Base-by-base conservation (phyloP, 2,797 vertebrate species). In the Hirundo rustica region DNA sequence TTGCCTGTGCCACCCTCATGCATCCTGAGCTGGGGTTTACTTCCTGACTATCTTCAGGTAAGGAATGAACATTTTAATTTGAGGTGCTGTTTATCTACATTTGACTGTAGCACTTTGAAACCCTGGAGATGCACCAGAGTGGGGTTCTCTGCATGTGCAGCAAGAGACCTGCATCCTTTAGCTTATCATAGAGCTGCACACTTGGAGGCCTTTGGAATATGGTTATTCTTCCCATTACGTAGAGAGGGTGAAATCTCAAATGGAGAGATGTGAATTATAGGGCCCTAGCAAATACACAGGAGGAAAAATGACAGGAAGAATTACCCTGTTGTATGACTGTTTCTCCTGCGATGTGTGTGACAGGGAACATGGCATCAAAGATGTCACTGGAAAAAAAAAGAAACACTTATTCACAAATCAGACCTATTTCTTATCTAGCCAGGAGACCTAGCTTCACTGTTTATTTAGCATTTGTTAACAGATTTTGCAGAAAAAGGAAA, bases 351-450 rank as follows among this genome's bases (percentile, higher is more conserved):
- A 99, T 99, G 97, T 99, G 99, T 29, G 98, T 99, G 91, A 99
- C 99, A 0, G 99, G 99, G 80, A 99, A 99, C 99, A 99, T 99
- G 95, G 99, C 99, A 67, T 99, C 99, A 30, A 99, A 99, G 96
- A 99, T 99, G 97, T 99, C 99, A 96, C 99, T 99, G 97, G 18
- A 90, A 96, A 86, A 97, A 73, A 93, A 58, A 55, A 91, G 47
- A 81, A 54, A 89, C 16, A 29, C 15, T 57, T 48, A n/a, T 72
- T 79, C 53, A 80, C 22, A 50, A 77, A 80, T 65, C 40, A 72
- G 61, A 42, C 18, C 11, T 58, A 53, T 19, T 88, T 42, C 38
- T 85, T 90, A 83, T 34, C 65, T 50, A 65, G 27, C 45, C 68
- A 55, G 15, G 16, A 93, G 71, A 66, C 55, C 42, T 42, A 67